A percentile compares a stretch with the other conserved stretches of the same genome.
These are phyloP conservation scores for Shinisaurus crocodilurus DNA, from an alignment of 2,113 vertebrate genomes.

Conservation along the genomic window DNA sequence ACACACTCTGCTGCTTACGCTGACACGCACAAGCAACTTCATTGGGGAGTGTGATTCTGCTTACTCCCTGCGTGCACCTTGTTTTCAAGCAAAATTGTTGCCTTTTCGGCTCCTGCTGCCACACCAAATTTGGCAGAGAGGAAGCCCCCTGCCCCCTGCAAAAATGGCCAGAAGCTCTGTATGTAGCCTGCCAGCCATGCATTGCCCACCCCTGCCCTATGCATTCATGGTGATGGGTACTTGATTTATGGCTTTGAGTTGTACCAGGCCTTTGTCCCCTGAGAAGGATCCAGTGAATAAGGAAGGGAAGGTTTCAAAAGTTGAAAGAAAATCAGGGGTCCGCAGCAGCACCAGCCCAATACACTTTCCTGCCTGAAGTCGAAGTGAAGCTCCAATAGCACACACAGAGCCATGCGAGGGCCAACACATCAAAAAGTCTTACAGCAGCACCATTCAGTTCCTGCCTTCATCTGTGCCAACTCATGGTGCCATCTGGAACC, in stretches of 20 bases:
- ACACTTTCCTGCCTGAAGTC: neutral
- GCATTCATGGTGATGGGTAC: neutral
- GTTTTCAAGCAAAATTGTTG: too few relatives aligned
- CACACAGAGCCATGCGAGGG: neutral
- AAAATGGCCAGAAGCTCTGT: too few relatives aligned
- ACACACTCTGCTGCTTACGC: too few relatives aligned
- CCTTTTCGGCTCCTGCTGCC: too few relatives aligned
- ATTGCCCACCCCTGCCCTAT: neutral
- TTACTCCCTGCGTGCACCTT: too few relatives aligned
- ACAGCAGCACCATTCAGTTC: neutral
- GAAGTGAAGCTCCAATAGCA: neutral
- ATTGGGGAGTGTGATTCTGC: too few relatives aligned
- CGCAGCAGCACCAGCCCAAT: neutral
- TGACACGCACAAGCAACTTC: too few relatives aligned
- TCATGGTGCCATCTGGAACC: neutral
- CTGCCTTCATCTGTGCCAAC: neutral
- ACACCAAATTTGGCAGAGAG: too few relatives aligned
- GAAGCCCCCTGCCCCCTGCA: too few relatives aligned
- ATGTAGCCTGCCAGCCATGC: too few relatives aligned
- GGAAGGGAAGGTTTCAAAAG: neutral
- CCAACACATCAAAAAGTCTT: neutral
- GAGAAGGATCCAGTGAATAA: neutral
- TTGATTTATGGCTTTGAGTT: neutral
- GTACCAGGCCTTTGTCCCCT: neutral
- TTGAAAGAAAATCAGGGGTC: neutral